Conservation (phyloP, 1,140 invertebrate species). For the Choristoneura fumiferana region DNA sequence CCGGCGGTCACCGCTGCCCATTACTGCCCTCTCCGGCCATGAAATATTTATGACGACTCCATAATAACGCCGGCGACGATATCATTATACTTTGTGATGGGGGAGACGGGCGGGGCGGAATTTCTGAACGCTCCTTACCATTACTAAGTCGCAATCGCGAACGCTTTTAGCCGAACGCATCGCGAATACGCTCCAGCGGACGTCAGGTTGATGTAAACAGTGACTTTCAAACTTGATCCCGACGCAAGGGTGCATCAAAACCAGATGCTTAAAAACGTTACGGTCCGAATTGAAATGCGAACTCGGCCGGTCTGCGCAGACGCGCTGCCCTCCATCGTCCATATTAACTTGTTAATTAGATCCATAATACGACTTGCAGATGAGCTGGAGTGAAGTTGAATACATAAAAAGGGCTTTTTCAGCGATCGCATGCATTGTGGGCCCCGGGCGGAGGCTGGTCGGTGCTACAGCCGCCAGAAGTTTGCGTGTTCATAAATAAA, state of each 20-base stretch:
- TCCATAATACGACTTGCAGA: constrained; percentile 94
- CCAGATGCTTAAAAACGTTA: background rate
- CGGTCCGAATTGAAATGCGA: background rate
- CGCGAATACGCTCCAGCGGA: constrained; percentile 36
- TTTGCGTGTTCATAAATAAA: constrained; percentile 80
- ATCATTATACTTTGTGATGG: constrained; percentile 80
- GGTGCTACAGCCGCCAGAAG: constrained; percentile 80
- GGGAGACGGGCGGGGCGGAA: constrained; percentile 74
- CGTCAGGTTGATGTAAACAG: constrained; percentile 53
- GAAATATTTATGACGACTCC: constrained; percentile 79
- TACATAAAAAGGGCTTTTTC: constrained; percentile 79
- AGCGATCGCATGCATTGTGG: constrained; percentile 79
- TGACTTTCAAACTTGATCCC: constrained; percentile 20
- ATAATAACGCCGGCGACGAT: constrained; percentile 78
- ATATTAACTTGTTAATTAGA: constrained; percentile 95
- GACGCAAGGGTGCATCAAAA: background rate
- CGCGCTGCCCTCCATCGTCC: constrained; percentile 79
- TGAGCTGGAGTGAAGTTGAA: constrained; percentile 83
- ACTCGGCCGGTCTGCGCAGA: constrained; percentile 52
- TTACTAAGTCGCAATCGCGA: constrained; percentile 74
- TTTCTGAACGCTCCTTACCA: constrained; percentile 79
- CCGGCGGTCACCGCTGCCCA: constrained; percentile 68
- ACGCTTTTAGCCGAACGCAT: constrained; percentile 38
- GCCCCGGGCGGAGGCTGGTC: constrained; percentile 73
- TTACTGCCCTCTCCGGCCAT: constrained; percentile 72